Conservation (phyloP, 1,140 invertebrate species). For the Pomacea maculata region DNA sequence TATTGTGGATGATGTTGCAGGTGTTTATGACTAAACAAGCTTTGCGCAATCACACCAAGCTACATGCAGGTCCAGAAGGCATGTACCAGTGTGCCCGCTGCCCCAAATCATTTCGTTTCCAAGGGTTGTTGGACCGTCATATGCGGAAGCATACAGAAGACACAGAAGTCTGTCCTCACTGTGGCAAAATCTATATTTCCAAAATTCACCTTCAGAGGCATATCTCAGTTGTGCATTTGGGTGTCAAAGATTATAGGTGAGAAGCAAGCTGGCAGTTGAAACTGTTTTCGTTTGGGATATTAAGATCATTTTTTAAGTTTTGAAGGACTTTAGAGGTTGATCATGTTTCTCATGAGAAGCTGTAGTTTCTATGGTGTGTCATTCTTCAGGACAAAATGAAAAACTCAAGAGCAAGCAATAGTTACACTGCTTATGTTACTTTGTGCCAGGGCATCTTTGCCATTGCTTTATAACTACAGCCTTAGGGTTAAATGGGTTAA, state of each 20-base stretch:
- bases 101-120: constrained; percentile 20
- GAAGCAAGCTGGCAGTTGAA: no score
- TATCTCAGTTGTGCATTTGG: constrained; percentile 17
- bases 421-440: no score
- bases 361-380: no score
- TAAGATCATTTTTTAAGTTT: no score
- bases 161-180: constrained; percentile 20
- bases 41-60: constrained; percentile 20
- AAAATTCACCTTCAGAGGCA: constrained; percentile 20
- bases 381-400: no score
- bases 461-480: no score
- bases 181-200: constrained; percentile 24
- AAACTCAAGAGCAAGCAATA: no score
- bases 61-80: constrained; percentile 15
- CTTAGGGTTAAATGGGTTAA: no score
- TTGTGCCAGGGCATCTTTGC: no score
- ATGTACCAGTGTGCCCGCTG: constrained; percentile 22
- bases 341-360: no score
- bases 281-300: no score
- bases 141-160: constrained; percentile 8
- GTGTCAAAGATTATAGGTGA: constrained; percentile 26
- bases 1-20: neutral
- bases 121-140: constrained; percentile 14
- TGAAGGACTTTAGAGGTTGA: no score
- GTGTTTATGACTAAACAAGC: constrained; percentile 16